Evolutionary conservation across 2,888 invertebrate species (phyloP), one percentile per base, ranked within the genome.

Genomic region (Lasius fuliginosus): DNA sequence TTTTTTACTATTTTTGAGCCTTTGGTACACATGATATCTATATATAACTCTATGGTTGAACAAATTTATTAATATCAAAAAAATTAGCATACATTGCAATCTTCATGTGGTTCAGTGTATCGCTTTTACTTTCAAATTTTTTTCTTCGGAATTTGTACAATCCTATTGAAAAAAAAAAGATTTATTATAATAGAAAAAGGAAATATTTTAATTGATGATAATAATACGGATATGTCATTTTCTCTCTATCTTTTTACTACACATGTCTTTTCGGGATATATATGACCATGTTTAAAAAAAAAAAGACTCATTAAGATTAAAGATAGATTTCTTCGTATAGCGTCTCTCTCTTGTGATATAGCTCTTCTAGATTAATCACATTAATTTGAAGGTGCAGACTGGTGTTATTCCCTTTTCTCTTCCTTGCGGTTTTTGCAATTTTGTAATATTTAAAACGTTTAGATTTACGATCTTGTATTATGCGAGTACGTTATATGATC

Each of bases 361-460:
- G 46, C n/a, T 62, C 73, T 77, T 83, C 49, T 53, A 53, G n/a
- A 53, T 53, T 53, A 53, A 49, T 18, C 49, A 53, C n/a, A 53
- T 53, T n/a, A n/a, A 53, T 53, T 8, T n/a, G 8, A 53, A 53
- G 49, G 49, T 53, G n/a, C n/a, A 53, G 8, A 53, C 49, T 18
- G 49, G 18, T 53, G 49, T 49, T 49, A 6, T 53, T 53, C 18
- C 18, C 18, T 53, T 53, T 5, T 53, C n/a, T 53, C 49, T 53
- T n/a, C 2, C n/a, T 53, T 67, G 79, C 71, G 81, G 83, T 75
- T 90, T 90, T 90, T 88, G 27, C 82, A 90, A 87, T 90, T 89
- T 90, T 89, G 67, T 90, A 90, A 53, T 84, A 85, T 89, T 84
- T 84, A 76, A 53, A 81, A 75, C 56, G 65, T 88, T 85, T 87